phyloP scores from a whole-genome alignment of 2,888 invertebrate genomes.

The Melitaea athalia region DNA sequence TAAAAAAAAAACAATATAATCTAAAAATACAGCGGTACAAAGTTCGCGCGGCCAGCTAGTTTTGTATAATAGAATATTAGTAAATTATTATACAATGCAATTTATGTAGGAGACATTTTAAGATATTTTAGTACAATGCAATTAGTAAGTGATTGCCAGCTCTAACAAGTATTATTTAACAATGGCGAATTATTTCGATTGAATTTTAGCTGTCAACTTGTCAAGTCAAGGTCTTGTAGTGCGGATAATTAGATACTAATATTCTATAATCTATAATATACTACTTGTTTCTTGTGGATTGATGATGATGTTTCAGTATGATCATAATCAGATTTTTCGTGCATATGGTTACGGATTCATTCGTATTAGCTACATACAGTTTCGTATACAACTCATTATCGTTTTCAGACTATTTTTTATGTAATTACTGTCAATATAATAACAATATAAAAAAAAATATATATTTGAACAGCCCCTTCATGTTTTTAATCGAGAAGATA shows the following conservation, averaged over 20 bases:
- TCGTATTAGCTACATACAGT: too few relatives aligned
- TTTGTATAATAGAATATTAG: neutral
- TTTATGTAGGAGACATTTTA: neutral
- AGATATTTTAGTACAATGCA: neutral
- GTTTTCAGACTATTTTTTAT: too few relatives aligned
- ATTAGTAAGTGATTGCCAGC: neutral
- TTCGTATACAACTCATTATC: too few relatives aligned
- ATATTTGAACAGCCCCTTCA: too few relatives aligned
- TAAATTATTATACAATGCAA: neutral
- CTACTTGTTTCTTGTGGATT: neutral
- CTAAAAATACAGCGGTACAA: too few relatives aligned
- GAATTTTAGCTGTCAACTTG: slow-evolving; percentile 12
- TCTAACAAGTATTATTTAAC: neutral
- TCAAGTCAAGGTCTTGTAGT: neutral
- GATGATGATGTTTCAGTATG: too few relatives aligned
- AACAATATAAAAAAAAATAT: too few relatives aligned
- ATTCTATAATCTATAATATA: neutral
- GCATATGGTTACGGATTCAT: too few relatives aligned
- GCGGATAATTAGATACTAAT: neutral
- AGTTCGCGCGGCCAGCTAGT: neutral
- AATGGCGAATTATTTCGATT: slow-evolving; percentile 1
- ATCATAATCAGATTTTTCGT: too few relatives aligned
- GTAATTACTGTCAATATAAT: too few relatives aligned
- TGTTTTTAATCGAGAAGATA: too few relatives aligned
- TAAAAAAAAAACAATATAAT: too few relatives aligned